Percentiles rank a stretch among this genome's conserved stretches.
Evolutionary conservation across 2,888 invertebrate genomes (phyloP).

Genomic region (Phlogophora meticulosa): DNA sequence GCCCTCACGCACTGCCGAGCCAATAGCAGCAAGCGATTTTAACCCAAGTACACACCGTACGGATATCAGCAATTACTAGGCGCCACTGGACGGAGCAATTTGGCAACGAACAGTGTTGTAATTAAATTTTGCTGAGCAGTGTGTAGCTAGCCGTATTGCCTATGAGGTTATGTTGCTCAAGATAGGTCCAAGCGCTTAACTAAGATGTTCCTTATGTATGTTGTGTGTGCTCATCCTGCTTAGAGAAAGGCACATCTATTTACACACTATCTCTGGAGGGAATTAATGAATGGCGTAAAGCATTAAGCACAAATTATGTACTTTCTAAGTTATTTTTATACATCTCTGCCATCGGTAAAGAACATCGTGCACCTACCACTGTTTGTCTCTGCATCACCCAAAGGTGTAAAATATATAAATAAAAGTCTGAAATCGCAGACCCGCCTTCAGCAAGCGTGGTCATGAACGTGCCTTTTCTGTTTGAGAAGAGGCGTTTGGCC

Average conservation of each 20-base stretch:
- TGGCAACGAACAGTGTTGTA: slow-evolving; percentile 49
- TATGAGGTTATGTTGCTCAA: slow-evolving; percentile 24
- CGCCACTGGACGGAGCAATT: slow-evolving; percentile 56
- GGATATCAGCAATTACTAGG: slow-evolving; percentile 57
- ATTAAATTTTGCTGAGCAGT: slow-evolving; percentile 57
- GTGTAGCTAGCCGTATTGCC: slow-evolving; percentile 48
- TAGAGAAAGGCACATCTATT: not conserved
- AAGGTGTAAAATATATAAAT: no score
- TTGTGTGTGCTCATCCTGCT: not conserved
- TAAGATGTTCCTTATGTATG: slow-evolving; percentile 10
- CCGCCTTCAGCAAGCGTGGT: no score
- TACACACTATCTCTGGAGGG: no score
- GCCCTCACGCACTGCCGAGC: slow-evolving; percentile 35
- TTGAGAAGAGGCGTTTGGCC: no score
- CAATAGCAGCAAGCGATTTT: slow-evolving; percentile 33
- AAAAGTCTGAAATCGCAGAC: no score
- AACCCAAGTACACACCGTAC: slow-evolving; percentile 35
- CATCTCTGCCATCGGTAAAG: no score
- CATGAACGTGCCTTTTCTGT: no score
- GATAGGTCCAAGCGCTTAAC: not conserved
- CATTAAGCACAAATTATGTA: no score
- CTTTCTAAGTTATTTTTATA: no score
- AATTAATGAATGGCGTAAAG: no score
- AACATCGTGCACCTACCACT: no score
- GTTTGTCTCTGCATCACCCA: no score